phyloP scores from a whole-genome alignment of 2,888 invertebrate species.

The Dryococelus australis region DNA sequence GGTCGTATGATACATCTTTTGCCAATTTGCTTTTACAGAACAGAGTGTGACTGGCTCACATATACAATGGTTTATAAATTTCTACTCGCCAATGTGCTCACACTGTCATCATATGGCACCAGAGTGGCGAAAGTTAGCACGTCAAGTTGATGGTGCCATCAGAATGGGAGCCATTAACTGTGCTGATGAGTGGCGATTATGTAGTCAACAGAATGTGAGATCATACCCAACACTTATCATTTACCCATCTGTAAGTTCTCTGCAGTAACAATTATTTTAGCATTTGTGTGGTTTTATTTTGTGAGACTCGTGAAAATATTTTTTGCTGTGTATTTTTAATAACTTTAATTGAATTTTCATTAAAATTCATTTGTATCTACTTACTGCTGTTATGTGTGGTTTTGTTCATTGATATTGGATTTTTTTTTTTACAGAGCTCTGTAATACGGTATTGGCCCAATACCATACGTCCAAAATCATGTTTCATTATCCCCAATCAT shows the following conservation, averaged over 20 bases:
- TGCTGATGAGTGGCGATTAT: conserved; percentile 82
- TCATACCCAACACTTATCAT: conserved; percentile 80
- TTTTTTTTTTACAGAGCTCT: too few relatives aligned
- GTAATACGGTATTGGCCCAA: too few relatives aligned
- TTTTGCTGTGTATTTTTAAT: too few relatives aligned
- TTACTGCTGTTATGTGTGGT: too few relatives aligned
- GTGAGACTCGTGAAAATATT: too few relatives aligned
- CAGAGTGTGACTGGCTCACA: conserved; percentile 64
- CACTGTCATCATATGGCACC: conserved; percentile 86
- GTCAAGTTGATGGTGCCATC: conserved; percentile 79
- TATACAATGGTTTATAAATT: conserved; percentile 85
- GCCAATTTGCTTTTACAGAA: conserved; percentile 55
- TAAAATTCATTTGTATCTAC: too few relatives aligned
- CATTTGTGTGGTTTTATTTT: too few relatives aligned
- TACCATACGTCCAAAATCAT: too few relatives aligned
- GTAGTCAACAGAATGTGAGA: conserved; percentile 75
- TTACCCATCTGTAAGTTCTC: conserved; percentile 63
- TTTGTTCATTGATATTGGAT: too few relatives aligned
- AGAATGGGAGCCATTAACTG: conserved; percentile 88
- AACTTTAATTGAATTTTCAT: too few relatives aligned
- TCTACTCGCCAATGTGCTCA: conserved; percentile 85
- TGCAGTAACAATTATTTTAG: not conserved
- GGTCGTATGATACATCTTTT: not conserved
- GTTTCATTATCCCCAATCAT: too few relatives aligned
- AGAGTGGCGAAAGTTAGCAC: conserved; percentile 80